A percentile compares a stretch with the other conserved stretches of the same genome.
Evolutionary conservation across 1,140 invertebrate genomes (phyloP).

Genomic region (Phymastichus coffea): DNA sequence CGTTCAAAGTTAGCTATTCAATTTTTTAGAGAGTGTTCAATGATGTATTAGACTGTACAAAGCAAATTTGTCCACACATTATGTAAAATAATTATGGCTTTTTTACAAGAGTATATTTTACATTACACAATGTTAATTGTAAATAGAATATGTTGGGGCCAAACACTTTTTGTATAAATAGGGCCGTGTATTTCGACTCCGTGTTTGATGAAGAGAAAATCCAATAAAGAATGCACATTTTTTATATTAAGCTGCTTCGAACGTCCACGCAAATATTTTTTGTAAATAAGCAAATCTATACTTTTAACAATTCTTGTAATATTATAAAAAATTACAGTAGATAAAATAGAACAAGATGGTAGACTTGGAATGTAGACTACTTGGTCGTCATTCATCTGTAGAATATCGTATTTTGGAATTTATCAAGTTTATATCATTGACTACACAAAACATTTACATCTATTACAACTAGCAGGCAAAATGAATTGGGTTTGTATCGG

Average conservation of each 20-base stretch:
- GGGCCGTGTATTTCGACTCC: slow-evolving; percentile 12
- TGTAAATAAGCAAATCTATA: too few species aligned
- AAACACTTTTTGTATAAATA: slow-evolving; percentile 25
- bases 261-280: slow-evolving; percentile 11
- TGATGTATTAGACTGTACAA: slow-evolving; percentile 19
- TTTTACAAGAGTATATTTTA: slow-evolving; percentile 10
- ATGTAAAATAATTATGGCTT: slow-evolving; percentile 19
- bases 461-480: not conserved
- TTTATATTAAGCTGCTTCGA: slow-evolving; percentile 17
- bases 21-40: not conserved
- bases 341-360: not conserved
- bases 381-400: slow-evolving; percentile 4
- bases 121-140: slow-evolving; percentile 13
- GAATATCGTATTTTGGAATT: not conserved
- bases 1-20: too few species aligned
- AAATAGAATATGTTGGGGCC: slow-evolving; percentile 23
- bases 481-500: too few species aligned
- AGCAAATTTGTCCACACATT: not conserved
- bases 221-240: slow-evolving; percentile 1
- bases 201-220: not conserved
- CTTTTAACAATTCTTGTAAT: too few species aligned
- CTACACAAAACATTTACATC: not conserved
- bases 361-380: not conserved
- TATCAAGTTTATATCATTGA: not conserved
- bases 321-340: too few species aligned